These are phyloP conservation scores for Corythornis vintsioides DNA, from an alignment of 2,113 vertebrate genomes.

Conservation along the genomic window DNA sequence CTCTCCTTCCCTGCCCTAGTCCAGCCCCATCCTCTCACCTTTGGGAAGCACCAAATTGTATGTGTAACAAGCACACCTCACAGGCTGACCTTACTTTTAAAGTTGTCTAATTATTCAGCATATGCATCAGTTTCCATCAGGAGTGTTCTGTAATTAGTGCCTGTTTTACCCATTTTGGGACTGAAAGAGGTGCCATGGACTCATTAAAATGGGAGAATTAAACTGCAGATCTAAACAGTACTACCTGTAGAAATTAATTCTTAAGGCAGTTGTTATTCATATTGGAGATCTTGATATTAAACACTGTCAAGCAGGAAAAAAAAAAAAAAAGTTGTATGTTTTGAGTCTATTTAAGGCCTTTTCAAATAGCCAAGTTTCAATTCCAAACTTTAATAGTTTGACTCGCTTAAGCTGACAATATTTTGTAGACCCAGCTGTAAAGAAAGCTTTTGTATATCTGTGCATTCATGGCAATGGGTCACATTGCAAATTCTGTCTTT, in stretches of 20 bases:
- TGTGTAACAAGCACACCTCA: fast-evolving
- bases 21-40: background rate
- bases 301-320: background rate
- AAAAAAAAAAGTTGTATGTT: background rate
- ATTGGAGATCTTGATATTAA: background rate
- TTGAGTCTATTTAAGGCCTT: background rate
- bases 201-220: background rate
- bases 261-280: background rate
- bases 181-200: background rate
- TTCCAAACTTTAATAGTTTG: background rate
- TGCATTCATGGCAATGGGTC: background rate
- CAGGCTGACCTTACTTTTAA: background rate
- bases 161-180: background rate
- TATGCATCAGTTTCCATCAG: background rate
- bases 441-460: background rate
- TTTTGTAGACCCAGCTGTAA: background rate
- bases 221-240: background rate
- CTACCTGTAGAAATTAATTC: background rate
- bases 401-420: background rate
- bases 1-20: background rate
- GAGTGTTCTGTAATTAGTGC: background rate
- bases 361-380: background rate
- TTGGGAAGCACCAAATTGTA: background rate
- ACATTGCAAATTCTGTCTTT: background rate
- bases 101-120: background rate